phyloP scores from a whole-genome alignment of 2,888 invertebrate genomes.

The Spodoptera littoralis region DNA sequence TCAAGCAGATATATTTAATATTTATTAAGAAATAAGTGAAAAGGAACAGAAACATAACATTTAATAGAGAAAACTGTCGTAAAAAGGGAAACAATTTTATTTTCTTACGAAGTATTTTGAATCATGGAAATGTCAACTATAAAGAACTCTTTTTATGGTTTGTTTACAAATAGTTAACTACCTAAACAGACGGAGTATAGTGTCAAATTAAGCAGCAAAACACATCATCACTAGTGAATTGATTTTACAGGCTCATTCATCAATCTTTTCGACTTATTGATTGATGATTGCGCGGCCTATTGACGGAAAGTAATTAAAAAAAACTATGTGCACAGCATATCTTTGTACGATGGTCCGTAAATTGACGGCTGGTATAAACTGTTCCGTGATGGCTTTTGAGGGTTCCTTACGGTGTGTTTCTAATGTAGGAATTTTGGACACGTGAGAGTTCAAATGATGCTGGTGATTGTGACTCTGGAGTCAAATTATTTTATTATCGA shows the following conservation, averaged over 20 bases:
- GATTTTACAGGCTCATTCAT: slow-evolving; percentile 82
- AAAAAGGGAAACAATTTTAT: no score
- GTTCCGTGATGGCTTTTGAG: slow-evolving; percentile 48
- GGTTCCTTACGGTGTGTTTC: slow-evolving; percentile 21
- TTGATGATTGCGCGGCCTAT: slow-evolving; percentile 80
- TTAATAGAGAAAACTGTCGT: no score
- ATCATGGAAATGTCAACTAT: no score
- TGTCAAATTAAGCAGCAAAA: slow-evolving; percentile 85
- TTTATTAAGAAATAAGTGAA: no score
- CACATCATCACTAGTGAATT: slow-evolving; percentile 82
- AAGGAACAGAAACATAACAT: no score
- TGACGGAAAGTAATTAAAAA: slow-evolving; percentile 87
- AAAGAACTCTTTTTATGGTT: no score
- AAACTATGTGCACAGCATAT: slow-evolving; percentile 70
- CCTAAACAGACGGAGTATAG: no score
- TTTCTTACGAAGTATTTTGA: no score
- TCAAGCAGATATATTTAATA: no score
- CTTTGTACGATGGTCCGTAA: slow-evolving; percentile 62
- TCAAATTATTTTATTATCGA: slow-evolving; percentile 79
- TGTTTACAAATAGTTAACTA: no score
- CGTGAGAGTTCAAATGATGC: slow-evolving; percentile 53
- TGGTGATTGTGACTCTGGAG: slow-evolving; percentile 62
- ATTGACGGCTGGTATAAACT: slow-evolving; percentile 57
- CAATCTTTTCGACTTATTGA: slow-evolving; percentile 85
- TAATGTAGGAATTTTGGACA: slow-evolving; percentile 22